Evolutionary conservation across 2,888 invertebrate species (phyloP), one percentile per base, ranked within the genome.

Genomic region (Dasypolia templi): DNA sequence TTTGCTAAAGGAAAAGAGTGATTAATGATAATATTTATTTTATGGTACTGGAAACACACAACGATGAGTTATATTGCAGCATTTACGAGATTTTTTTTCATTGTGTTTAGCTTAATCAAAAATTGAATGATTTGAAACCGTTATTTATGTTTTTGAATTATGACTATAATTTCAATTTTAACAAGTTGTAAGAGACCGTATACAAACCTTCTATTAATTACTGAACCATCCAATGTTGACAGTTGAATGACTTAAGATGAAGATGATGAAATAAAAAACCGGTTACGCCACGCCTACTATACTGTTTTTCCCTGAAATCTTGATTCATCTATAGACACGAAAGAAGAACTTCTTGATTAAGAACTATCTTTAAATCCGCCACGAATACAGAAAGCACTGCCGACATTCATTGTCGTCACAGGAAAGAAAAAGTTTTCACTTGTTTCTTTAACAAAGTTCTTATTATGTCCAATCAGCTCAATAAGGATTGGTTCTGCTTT

Each of bases 1-100:
- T 49, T 63, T 32, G 32, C 46, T n/a, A 59, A 74, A 79, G 63
- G 69, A 69, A 58, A 71, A 71, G 42, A 14, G 44, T 79, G 79
- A 75, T 73, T 73, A 68, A 79, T 79, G 58, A 19, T 56, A 5
- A 17, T 35, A 35, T 29, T 56, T 59, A 62, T 39, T 67, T 68
- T 61, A 71, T 73, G 56, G 46, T 51, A n/a, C 6, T 44, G 59
- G 65, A 67, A 71, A 46, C 14, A 29, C 49, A 56, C 22, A 61
- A 55, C 61, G 17, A 26, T 65, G n/a, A 42, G 44, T 35, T 67
- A 0, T 72, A 63, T 62, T 58, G 26, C 53, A 32, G 22, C 49
- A 32, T 56, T 55, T 22, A 67, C n/a, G 26, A 3, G n/a, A 53
- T 39, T 29, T 6, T 19, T 19, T 14, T 42, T 22, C 6, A 19